Conservation (phyloP, 2,888 invertebrate species). For the Dexiosoma caninum region DNA sequence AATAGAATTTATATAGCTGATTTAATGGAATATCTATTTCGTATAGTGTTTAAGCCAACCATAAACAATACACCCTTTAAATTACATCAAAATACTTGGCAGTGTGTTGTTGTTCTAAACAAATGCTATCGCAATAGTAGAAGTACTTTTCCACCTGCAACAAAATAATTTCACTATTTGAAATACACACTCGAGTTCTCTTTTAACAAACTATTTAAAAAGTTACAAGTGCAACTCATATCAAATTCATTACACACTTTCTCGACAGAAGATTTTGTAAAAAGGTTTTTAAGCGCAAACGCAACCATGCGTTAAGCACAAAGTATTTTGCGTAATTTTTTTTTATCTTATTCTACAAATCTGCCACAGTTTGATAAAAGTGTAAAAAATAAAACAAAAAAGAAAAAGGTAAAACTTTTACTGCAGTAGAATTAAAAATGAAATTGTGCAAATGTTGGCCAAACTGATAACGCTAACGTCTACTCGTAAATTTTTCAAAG, state of each 20-base stretch:
- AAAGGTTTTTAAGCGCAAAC: slow-evolving; percentile 43
- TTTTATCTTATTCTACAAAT: background rate
- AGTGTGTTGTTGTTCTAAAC: background rate
- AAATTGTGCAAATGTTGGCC: slow-evolving; percentile 2
- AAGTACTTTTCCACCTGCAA: background rate
- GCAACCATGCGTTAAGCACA: slow-evolving; percentile 49
- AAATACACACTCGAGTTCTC: background rate
- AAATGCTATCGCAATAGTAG: background rate
- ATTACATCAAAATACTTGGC: no score
- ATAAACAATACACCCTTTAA: no score
- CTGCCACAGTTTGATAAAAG: background rate
- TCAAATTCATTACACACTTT: slow-evolving; percentile 7
- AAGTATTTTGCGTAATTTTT: background rate
- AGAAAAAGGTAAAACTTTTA: background rate
- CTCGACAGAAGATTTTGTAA: background rate
- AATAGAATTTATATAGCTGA: no score
- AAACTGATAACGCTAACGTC: slow-evolving; percentile 7
- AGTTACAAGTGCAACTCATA: slow-evolving; percentile 14
- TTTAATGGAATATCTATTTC: no score
- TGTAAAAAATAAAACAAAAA: no score
- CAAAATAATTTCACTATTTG: background rate
- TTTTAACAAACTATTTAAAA: slow-evolving; percentile 23
- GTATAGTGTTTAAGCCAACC: no score
- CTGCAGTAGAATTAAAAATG: slow-evolving; percentile 2
- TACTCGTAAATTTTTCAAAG: background rate